Conservation (phyloP, 64 coral and sea anemone species). For the Porites australiensis region DNA sequence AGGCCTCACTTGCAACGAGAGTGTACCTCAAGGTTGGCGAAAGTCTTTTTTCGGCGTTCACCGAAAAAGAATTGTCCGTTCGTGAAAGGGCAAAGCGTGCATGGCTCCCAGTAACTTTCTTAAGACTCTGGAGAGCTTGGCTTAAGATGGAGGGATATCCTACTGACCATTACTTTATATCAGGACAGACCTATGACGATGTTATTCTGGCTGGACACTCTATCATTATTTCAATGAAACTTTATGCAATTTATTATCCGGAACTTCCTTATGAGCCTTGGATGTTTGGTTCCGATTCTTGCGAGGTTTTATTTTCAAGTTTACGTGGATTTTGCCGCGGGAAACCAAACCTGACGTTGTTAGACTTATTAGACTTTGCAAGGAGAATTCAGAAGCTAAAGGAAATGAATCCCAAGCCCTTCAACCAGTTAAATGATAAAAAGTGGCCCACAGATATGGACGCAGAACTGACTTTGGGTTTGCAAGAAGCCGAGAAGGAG, state of each 20-base stretch:
- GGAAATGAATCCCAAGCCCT: neutral
- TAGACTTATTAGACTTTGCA: conserved; percentile 43
- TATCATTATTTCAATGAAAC: conserved; percentile 57
- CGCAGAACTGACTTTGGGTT: conserved; percentile 46
- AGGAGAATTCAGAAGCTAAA: conserved; percentile 29
- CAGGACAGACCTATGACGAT: conserved; percentile 40
- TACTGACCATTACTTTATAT: conserved; percentile 51
- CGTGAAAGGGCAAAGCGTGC: too few relatives aligned
- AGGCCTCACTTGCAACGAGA: too few relatives aligned
- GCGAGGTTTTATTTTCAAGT: conserved; percentile 60
- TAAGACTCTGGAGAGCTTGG: too few relatives aligned
- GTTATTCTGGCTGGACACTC: conserved; percentile 17
- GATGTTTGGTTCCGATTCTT: conserved; percentile 67
- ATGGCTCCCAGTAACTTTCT: too few relatives aligned
- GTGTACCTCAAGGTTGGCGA: too few relatives aligned
- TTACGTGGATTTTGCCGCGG: conserved; percentile 36
- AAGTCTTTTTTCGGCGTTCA: too few relatives aligned
- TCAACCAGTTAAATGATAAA: too few relatives aligned
- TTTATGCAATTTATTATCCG: conserved; percentile 25
- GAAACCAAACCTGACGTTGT: neutral
- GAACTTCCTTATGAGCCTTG: conserved; percentile 51
- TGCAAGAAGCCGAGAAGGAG: conserved; percentile 47
- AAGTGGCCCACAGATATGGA: conserved; percentile 60
- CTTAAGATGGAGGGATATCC: neutral
- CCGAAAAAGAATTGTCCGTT: too few relatives aligned